Percentiles rank a stretch among this genome's conserved stretches.
Evolutionary conservation across 2,888 invertebrate species (phyloP).

Genomic region (Chymomyza caudatula): DNA sequence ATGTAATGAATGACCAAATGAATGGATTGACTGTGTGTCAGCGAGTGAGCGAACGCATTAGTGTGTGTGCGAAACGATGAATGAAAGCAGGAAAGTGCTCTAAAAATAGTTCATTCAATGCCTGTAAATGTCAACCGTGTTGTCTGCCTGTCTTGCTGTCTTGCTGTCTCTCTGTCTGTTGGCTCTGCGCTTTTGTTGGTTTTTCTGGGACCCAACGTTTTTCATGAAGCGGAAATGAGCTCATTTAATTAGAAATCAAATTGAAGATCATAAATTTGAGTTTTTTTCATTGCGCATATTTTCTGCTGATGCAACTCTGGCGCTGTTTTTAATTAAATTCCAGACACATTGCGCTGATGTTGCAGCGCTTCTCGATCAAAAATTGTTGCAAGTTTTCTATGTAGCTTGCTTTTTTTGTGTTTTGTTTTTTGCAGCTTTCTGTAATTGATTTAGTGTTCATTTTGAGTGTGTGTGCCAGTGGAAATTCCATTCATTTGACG

Average conservation of each 20-base stretch:
- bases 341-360: neutral
- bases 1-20: neutral
- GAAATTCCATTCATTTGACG: neutral
- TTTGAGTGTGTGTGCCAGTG: no score
- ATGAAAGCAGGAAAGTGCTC: neutral
- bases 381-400: neutral
- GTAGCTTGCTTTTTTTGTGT: neutral
- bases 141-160: neutral
- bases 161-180: neutral
- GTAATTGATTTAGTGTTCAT: neutral
- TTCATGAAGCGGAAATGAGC: constrained; percentile 62
- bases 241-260: constrained; percentile 56
- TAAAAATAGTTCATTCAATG: neutral
- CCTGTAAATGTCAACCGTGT: neutral
- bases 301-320: neutral
- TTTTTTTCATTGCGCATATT: constrained; percentile 32
- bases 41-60: neutral
- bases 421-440: neutral
- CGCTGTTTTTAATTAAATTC: neutral
- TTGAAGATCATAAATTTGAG: constrained; percentile 51
- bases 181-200: neutral
- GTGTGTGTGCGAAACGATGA: neutral
- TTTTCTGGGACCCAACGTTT: neutral
- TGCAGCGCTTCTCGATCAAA: neutral
- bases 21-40: neutral